Percentiles rank a stretch among this genome's conserved stretches.
phyloP scores from a whole-genome alignment of 2,797 vertebrate genomes.

The Poeciliopsis paucimaculata region DNA sequence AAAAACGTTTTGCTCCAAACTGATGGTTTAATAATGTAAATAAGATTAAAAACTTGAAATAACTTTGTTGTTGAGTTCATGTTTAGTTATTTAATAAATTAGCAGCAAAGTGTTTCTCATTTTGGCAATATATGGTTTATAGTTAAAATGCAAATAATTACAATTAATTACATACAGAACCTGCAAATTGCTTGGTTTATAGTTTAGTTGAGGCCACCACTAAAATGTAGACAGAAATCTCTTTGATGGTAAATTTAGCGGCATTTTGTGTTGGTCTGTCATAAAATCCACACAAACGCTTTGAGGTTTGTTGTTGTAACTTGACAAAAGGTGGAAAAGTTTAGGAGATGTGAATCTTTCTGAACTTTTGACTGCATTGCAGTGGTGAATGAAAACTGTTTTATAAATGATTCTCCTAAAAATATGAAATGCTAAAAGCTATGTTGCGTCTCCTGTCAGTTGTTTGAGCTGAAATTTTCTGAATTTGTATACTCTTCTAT shows the following conservation, averaged over 20 bases:
- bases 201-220: not conserved
- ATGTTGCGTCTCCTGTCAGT: not conserved
- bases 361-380: not conserved
- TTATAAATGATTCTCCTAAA: not conserved
- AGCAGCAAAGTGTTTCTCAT: too few species aligned
- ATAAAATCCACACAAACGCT: not conserved
- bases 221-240: not conserved
- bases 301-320: not conserved
- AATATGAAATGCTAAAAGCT: not conserved
- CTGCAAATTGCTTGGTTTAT: too few species aligned
- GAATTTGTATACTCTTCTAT: not conserved
- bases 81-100: too few species aligned
- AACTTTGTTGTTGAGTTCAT: too few species aligned
- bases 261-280: not conserved
- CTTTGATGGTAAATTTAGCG: not conserved
- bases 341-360: not conserved
- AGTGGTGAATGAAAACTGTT: not conserved
- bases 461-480: not conserved
- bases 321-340: not conserved
- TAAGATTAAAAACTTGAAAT: too few species aligned
- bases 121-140: too few species aligned
- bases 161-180: too few species aligned
- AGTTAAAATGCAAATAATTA: too few species aligned
- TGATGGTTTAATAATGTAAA: too few species aligned
- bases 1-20: too few species aligned